A percentile compares a stretch with the other conserved stretches of the same genome.
Conservation (phyloP, 2,797 vertebrate species). For the Scyliorhinus canicula region DNA sequence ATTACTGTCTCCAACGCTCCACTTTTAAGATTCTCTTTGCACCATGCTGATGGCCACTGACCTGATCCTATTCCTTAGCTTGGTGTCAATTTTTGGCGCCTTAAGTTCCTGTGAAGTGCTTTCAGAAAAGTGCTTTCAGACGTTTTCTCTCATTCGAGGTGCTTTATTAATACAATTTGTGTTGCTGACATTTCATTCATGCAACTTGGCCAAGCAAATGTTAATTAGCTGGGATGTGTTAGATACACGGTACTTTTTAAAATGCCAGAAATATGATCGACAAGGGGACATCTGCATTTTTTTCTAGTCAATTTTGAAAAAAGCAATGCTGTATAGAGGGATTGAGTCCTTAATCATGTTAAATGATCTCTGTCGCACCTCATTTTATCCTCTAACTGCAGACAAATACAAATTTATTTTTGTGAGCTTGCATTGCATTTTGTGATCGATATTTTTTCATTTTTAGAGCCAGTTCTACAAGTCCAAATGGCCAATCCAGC, state of each 20-base stretch:
- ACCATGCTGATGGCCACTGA: too few species aligned
- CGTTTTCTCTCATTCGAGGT: background rate
- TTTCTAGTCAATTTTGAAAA: background rate
- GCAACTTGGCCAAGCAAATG: background rate
- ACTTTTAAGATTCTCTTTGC: background rate
- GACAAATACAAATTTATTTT: background rate
- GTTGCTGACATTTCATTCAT: background rate
- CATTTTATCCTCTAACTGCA: background rate
- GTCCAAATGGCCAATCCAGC: constrained; percentile 91
- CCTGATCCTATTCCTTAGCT: background rate
- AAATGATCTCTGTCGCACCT: background rate
- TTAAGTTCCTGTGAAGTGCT: background rate
- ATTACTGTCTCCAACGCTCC: background rate
- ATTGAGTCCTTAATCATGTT: background rate
- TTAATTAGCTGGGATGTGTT: background rate
- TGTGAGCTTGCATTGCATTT: background rate
- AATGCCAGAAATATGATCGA: background rate
- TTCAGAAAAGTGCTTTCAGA: background rate
- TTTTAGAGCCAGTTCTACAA: constrained; percentile 89
- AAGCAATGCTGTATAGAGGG: background rate
- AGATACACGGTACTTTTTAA: background rate
- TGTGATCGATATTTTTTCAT: constrained; percentile 38
- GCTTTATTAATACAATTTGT: background rate
- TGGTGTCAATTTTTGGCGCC: background rate
- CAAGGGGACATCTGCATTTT: background rate